Evolutionary conservation across 2,113 vertebrate species (phyloP), one percentile per base, ranked within the genome.

Genomic region (Lutjanus erythropterus): DNA sequence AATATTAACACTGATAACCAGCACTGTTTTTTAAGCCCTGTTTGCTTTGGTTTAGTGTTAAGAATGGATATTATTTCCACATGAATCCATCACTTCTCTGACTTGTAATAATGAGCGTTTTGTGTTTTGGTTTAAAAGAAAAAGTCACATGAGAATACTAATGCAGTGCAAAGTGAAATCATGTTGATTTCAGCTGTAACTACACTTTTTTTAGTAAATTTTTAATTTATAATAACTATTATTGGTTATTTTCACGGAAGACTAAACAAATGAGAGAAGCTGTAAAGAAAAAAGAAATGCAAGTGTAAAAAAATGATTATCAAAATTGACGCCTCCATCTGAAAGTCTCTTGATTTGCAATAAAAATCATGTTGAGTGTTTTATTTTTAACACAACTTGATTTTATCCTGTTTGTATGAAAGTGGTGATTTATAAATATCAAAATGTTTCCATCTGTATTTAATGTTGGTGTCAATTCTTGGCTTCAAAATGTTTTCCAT

Each of bases 361-460:
- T 67, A 10, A 47, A 67, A 47, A 35, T 25, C 19, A 42, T 33
- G 31, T 59, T 16, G 9, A 33, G 1, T 42, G 2, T 47, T 52
- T 46, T 29, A 1, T 47, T 52, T 46, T 29, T 1, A 61, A 6
- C n/a, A n/a, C n/a, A n/a, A 18, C 19, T 41, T 49, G 1, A 5
- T 29, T 35, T 29, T 35, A 4, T 46, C 21, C 29, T 35, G 23
- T 66, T 66, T 61, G 58, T 12, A 23, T 35, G 14, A 44, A 44
- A 15, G n/a, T 3, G 3, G 6, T 27, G 37, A 27, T 50, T 73
- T 15, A 52, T 59, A n/a, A n/a, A 23, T 1, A 4, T 58, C 15
- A 11, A 9, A 49, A 10, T 59, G 14, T 35, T 75, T 78, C 50
- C 74, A 58, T 58, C 65, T 69, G 74, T 60, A 58, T n/a, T 29